These are phyloP conservation scores for Nysson spinosus DNA, from an alignment of 2,888 invertebrate genomes.

Conservation along the genomic window DNA sequence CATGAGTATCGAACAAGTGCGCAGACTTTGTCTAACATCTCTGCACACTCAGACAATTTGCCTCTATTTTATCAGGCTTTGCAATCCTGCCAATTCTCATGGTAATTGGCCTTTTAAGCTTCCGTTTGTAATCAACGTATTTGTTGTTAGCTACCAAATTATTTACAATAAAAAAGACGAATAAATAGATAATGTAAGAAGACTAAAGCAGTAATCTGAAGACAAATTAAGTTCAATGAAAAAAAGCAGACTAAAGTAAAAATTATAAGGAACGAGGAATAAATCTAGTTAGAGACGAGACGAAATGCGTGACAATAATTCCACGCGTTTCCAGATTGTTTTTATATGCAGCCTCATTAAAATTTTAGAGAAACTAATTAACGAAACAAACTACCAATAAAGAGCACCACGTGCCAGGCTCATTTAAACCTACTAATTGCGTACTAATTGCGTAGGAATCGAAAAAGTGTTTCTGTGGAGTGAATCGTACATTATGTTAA, in stretches of 20 bases:
- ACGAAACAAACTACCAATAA: conserved; percentile 10
- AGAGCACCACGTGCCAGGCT: not conserved
- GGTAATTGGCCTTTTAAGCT: not conserved
- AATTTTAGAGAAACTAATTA: conserved; percentile 14
- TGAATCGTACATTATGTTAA: conserved; percentile 18
- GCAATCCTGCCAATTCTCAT: conserved; percentile 20
- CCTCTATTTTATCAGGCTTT: conserved; percentile 37
- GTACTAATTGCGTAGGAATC: conserved; percentile 15
- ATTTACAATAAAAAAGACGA: too few species aligned
- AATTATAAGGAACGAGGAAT: conserved; percentile 30
- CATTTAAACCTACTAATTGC: conserved; percentile 37
- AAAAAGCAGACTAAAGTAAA: conserved; percentile 32
- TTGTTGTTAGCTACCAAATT: conserved; percentile 28
- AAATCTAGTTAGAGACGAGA: conserved; percentile 44
- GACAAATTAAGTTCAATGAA: conserved; percentile 28
- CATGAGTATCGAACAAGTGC: conserved; percentile 42
- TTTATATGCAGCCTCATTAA: conserved; percentile 39
- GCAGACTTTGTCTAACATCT: conserved; percentile 22
- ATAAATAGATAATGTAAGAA: too few species aligned
- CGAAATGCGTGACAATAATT: too few species aligned
- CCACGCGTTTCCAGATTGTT: conserved; percentile 42
- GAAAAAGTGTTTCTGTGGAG: conserved; percentile 13
- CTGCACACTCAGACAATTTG: conserved; percentile 25
- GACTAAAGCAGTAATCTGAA: too few species aligned
- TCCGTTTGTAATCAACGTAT: conserved; percentile 3